Evolutionary conservation across 1,140 invertebrate genomes (phyloP).

Genomic region (Macrocentrus cingulum): DNA sequence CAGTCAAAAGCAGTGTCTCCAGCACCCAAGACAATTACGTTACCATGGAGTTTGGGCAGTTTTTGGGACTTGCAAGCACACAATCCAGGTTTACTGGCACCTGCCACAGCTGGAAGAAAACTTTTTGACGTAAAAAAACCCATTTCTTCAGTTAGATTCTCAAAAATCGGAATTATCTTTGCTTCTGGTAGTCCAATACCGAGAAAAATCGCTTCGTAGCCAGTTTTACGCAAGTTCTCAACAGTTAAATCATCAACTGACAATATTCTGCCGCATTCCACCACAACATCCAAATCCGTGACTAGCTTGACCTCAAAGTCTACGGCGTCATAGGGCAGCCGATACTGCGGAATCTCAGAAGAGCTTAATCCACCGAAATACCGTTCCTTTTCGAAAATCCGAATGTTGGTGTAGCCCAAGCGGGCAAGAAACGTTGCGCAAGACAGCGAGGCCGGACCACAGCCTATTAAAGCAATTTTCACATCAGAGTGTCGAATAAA

Average conservation of each 20-base stretch:
- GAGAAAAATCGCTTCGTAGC: conserved; percentile 82
- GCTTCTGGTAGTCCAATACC: conserved; percentile 94
- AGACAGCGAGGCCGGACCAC: conserved; percentile 94
- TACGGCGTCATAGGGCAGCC: conserved; percentile 89
- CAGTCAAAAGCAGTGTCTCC: conserved; percentile 99
- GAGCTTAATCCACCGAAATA: conserved; percentile 90
- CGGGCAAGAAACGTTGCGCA: conserved; percentile 94
- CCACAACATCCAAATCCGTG: conserved; percentile 89
- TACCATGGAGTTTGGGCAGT: conserved; percentile 79
- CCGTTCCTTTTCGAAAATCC: conserved; percentile 88
- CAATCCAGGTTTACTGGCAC: conserved; percentile 83
- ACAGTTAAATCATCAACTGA: conserved; percentile 72
- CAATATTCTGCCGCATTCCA: conserved; percentile 68
- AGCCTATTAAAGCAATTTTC: conserved; percentile 89
- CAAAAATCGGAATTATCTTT: conserved; percentile 80
- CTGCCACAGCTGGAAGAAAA: conserved; percentile 86
- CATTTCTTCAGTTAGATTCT: conserved; percentile 72
- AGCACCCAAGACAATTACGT: conserved; percentile 91
- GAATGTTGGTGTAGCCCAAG: conserved; percentile 88
- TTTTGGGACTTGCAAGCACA: conserved; percentile 72
- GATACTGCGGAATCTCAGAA: conserved; percentile 95
- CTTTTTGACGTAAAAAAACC: conserved; percentile 96
- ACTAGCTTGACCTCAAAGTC: conserved; percentile 92
- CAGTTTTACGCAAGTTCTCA: conserved; percentile 68
- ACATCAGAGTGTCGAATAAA: conserved; percentile 64